phyloP scores from a whole-genome alignment of 2,797 vertebrate species.

The Ctenopoma kingsleyae region DNA sequence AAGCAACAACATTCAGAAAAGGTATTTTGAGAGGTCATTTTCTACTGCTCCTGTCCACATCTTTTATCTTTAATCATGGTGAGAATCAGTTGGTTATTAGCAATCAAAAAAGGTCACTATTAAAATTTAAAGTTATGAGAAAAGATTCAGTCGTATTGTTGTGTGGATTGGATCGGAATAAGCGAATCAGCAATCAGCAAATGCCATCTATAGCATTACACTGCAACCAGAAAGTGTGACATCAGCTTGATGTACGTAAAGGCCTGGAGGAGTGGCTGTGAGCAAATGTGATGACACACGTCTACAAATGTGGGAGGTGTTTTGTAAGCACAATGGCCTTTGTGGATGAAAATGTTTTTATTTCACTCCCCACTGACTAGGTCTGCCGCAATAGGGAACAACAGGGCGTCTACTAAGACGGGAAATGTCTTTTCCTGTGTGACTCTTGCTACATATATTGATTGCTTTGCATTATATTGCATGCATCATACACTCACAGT shows the following conservation, averaged over 20 bases:
- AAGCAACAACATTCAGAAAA: slow-evolving; percentile 51
- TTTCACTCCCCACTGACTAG: slow-evolving; percentile 36
- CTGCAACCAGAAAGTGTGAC: slow-evolving; percentile 12
- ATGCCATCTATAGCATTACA: too few relatives aligned
- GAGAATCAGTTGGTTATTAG: neutral
- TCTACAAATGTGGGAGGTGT: slow-evolving; percentile 26
- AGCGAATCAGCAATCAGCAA: neutral
- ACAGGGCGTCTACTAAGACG: slow-evolving; percentile 14
- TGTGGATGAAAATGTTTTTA: slow-evolving; percentile 36
- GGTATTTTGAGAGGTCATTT: slow-evolving; percentile 54
- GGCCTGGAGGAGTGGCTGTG: slow-evolving; percentile 14
- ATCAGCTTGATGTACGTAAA: slow-evolving; percentile 5
- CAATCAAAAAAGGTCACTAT: neutral
- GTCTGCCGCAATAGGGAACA: slow-evolving; percentile 19
- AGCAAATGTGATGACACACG: slow-evolving; percentile 35
- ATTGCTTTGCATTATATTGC: slow-evolving; percentile 9
- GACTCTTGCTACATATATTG: neutral
- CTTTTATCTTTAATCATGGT: neutral
- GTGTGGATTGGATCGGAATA: neutral
- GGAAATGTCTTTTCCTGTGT: slow-evolving; percentile 15
- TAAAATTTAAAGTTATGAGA: neutral
- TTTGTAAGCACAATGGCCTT: slow-evolving; percentile 53
- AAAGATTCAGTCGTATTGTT: neutral
- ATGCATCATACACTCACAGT: neutral
- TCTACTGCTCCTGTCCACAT: neutral